A percentile compares a stretch with the other conserved stretches of the same genome.
Evolutionary conservation across 2,797 vertebrate species (phyloP).

Genomic region (Circus cinereus): DNA sequence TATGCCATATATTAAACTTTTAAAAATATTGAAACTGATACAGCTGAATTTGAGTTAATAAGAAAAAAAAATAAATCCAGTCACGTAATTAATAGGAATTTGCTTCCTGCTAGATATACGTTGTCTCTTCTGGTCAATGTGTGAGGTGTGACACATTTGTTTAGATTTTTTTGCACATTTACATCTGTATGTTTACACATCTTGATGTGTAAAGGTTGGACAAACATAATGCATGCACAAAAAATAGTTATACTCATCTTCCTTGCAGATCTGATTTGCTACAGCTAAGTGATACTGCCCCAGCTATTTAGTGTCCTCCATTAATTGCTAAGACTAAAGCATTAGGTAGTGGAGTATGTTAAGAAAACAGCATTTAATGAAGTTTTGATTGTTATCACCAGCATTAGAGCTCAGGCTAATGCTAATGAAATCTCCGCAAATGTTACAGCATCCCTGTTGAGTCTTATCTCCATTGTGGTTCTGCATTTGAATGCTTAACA

Average conservation of each 20-base stretch:
- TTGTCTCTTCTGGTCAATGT: neutral
- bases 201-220: neutral
- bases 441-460: slow-evolving; percentile 40
- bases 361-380: slow-evolving; percentile 44
- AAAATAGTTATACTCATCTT: neutral
- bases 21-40: neutral
- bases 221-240: neutral
- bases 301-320: neutral
- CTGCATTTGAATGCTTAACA: slow-evolving; percentile 49
- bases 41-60: neutral
- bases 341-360: neutral
- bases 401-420: slow-evolving; percentile 43
- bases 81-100: neutral
- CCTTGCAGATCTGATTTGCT: neutral
- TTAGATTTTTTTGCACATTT: neutral
- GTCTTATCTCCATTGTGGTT: slow-evolving; percentile 13
- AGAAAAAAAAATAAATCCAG: neutral
- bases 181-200: neutral
- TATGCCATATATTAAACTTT: neutral
- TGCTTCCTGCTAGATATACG: fast-evolving
- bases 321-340: slow-evolving; percentile 47
- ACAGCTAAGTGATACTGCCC: neutral
- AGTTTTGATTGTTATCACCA: slow-evolving; percentile 42
- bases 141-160: neutral
- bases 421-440: slow-evolving; percentile 42